phyloP scores from a whole-genome alignment of 1,140 invertebrate species.

The Caenorhabditis brenneri region DNA sequence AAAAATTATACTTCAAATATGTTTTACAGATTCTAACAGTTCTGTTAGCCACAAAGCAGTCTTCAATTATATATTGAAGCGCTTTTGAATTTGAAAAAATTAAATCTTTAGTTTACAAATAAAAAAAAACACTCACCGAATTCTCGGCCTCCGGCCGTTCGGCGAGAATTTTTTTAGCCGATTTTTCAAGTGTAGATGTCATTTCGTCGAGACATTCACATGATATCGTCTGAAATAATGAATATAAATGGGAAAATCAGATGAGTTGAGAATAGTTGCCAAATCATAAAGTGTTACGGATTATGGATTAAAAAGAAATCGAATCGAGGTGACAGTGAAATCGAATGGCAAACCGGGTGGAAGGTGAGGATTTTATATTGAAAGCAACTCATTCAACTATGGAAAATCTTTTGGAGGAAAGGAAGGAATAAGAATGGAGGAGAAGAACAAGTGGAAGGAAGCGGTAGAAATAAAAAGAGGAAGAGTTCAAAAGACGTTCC shows the following conservation, averaged over 20 bases:
- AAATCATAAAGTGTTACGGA: constrained; percentile 14
- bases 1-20: neutral
- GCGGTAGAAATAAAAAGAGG: neutral
- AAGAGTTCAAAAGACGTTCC: constrained; percentile 15
- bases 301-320: constrained; percentile 41
- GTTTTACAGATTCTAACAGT: too few species aligned
- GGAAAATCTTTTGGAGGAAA: neutral
- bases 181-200: constrained; percentile 36
- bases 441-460: constrained; percentile 10
- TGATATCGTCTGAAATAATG: constrained; percentile 40
- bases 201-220: constrained; percentile 49
- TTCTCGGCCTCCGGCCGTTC: constrained; percentile 36
- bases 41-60: too few species aligned
- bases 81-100: too few species aligned
- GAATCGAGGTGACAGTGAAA: neutral
- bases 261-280: neutral
- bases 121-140: neutral
- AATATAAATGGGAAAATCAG: neutral
- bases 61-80: too few species aligned
- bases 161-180: constrained; percentile 31
- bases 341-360: neutral
- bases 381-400: neutral
- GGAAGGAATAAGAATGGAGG: neutral
- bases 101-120: neutral
- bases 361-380: constrained; percentile 12